Conservation (phyloP, 1,140 invertebrate genomes). For the Gonatopus flavifemur region DNA sequence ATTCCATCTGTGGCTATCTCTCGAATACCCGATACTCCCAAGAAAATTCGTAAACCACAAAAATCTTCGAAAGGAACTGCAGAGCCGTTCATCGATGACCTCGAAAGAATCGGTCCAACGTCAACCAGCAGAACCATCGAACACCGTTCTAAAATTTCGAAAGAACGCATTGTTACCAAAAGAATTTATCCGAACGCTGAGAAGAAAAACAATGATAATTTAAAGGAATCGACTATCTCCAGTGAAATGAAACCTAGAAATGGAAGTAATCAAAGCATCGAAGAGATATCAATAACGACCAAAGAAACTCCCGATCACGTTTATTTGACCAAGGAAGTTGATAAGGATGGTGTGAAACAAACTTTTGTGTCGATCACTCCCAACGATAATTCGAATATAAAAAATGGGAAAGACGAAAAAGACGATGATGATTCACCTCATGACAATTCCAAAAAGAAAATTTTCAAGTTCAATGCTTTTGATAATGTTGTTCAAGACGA, state of each 20-base stretch:
- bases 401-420: conserved; percentile 19
- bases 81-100: not conserved
- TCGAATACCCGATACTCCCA: not conserved
- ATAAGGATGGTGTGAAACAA: conserved; percentile 25
- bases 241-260: not conserved
- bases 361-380: conserved; percentile 20
- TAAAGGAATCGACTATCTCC: not conserved
- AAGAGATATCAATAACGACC: conserved; percentile 30
- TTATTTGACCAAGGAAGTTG: conserved; percentile 26
- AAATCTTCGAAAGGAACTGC: not conserved
- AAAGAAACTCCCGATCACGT: conserved; percentile 35
- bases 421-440: conserved; percentile 16
- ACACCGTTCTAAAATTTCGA: conserved; percentile 32
- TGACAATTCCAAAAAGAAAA: not conserved
- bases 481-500: conserved; percentile 6
- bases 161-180: conserved; percentile 38
- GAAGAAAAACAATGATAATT: conserved; percentile 2
- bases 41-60: not conserved
- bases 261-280: conserved; percentile 12
- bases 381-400: conserved; percentile 12
- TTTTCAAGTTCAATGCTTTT: no score
- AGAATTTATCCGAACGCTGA: conserved; percentile 27
- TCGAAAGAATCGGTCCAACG: conserved; percentile 5
- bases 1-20: not conserved
- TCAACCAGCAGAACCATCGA: conserved; percentile 28